Percentiles rank a stretch among this genome's conserved stretches.
Evolutionary conservation across 2,797 vertebrate species (phyloP).

Genomic region (Sylvilagus floridanus): DNA sequence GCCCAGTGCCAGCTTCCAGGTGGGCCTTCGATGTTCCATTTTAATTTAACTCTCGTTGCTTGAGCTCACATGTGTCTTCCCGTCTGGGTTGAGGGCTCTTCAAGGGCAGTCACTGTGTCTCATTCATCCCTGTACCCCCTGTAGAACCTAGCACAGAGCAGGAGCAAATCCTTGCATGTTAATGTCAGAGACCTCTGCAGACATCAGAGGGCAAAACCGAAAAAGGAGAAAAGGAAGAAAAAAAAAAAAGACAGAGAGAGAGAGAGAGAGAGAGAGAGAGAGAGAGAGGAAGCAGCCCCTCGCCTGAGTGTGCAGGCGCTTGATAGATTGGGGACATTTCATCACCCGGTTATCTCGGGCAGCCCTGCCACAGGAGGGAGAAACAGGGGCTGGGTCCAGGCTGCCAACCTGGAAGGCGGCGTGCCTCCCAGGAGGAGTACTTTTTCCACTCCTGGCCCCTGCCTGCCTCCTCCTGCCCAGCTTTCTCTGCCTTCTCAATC

Average conservation of each 20-base stretch:
- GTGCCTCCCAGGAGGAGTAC: neutral
- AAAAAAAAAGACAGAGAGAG: too few species aligned
- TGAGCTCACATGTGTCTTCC: neutral
- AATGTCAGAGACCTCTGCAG: conserved; percentile 55
- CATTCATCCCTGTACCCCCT: neutral
- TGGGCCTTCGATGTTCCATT: rapidly evolving
- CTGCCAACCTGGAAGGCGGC: neutral
- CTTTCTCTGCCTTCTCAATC: rapidly evolving
- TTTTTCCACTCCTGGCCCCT: rapidly evolving
- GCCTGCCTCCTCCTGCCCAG: neutral
- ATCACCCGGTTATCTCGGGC: conserved; percentile 13
- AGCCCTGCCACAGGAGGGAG: rapidly evolving
- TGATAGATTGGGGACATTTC: neutral
- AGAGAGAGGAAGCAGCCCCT: neutral
- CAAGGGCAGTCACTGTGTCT: neutral
- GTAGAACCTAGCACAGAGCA: neutral
- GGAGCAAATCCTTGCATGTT: neutral
- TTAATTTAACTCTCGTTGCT: neutral
- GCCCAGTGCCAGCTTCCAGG: neutral
- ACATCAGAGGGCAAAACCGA: conserved; percentile 8
- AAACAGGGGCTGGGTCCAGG: rapidly evolving
- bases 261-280: too few species aligned
- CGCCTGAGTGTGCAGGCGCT: neutral
- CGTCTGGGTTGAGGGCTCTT: neutral
- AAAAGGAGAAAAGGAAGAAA: neutral